Evolutionary conservation across 2,888 invertebrate species (phyloP).

Genomic region (Diogma glabrata): DNA sequence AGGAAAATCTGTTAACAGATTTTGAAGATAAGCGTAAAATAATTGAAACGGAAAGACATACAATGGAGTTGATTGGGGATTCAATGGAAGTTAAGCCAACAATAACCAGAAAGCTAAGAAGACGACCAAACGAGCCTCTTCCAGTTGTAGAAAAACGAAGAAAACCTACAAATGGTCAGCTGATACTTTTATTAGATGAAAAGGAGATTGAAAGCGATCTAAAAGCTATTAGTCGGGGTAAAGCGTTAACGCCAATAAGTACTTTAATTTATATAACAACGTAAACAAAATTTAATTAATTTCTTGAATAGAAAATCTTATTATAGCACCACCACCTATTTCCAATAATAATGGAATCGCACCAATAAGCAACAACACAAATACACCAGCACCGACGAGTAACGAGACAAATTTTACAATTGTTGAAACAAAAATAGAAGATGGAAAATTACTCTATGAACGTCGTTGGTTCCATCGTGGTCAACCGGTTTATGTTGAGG

Average conservation of each 20-base stretch:
- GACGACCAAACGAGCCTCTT: slow-evolving; percentile 88
- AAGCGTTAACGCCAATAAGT: slow-evolving; percentile 40
- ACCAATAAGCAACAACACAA: not conserved
- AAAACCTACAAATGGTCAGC: slow-evolving; percentile 69
- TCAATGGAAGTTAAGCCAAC: slow-evolving; percentile 88
- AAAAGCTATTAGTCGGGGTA: slow-evolving; percentile 59
- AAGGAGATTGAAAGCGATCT: slow-evolving; percentile 80
- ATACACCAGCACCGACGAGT: not conserved
- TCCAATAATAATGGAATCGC: not conserved
- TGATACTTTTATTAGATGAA: slow-evolving; percentile 83
- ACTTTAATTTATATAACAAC: slow-evolving; percentile 30
- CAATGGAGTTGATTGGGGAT: slow-evolving; percentile 83
- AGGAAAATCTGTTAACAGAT: slow-evolving; percentile 79
- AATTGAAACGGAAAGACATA: slow-evolving; percentile 78
- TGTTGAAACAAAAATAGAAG: slow-evolving; percentile 82
- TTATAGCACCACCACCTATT: not conserved
- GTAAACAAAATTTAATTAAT: no score
- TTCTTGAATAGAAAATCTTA: no score
- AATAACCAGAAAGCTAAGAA: slow-evolving; percentile 84
- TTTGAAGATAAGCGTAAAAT: slow-evolving; percentile 85
- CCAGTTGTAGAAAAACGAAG: slow-evolving; percentile 80
- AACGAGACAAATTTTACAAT: slow-evolving; percentile 30
- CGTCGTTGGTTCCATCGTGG: slow-evolving; percentile 92
- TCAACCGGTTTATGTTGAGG: slow-evolving; percentile 84
- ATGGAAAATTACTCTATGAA: slow-evolving; percentile 87